These are phyloP conservation scores for Manis pentadactyla DNA, from an alignment of 2,797 vertebrate species.

Conservation along the genomic window DNA sequence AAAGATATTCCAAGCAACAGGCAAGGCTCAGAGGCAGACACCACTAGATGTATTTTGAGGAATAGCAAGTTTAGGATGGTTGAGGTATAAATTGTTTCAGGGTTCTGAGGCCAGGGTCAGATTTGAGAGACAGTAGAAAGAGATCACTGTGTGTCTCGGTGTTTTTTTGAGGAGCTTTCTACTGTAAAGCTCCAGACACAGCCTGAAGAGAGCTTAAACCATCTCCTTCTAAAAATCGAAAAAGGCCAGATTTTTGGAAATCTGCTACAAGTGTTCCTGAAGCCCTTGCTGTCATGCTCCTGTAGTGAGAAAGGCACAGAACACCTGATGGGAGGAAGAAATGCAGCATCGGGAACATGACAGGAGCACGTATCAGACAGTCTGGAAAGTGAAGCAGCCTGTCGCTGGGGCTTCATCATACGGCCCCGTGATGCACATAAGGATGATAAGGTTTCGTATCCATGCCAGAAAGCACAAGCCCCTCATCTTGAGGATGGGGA, in stretches of 20 bases:
- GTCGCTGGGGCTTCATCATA: background rate
- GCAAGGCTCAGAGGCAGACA: background rate
- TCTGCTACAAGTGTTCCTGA: background rate
- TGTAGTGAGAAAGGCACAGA: background rate
- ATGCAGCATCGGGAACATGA: background rate
- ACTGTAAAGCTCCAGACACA: background rate
- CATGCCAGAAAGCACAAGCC: background rate
- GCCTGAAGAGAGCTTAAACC: background rate
- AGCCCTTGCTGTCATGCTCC: background rate
- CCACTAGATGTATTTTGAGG: background rate
- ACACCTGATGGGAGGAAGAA: background rate
- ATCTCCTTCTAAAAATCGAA: background rate
- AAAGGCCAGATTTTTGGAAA: background rate
- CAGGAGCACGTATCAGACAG: background rate
- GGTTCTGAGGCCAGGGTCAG: background rate
- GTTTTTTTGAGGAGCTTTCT: background rate
- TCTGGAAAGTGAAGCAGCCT: background rate
- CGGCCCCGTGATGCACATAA: accelerated
- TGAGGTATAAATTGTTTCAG: background rate
- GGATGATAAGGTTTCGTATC: background rate
- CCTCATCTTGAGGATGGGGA: background rate
- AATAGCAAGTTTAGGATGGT: background rate
- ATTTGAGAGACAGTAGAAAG: background rate
- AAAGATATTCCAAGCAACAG: background rate
- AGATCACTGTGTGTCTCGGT: background rate